Conservation (phyloP, 2,888 invertebrate genomes). For the Monopis laevigella region DNA sequence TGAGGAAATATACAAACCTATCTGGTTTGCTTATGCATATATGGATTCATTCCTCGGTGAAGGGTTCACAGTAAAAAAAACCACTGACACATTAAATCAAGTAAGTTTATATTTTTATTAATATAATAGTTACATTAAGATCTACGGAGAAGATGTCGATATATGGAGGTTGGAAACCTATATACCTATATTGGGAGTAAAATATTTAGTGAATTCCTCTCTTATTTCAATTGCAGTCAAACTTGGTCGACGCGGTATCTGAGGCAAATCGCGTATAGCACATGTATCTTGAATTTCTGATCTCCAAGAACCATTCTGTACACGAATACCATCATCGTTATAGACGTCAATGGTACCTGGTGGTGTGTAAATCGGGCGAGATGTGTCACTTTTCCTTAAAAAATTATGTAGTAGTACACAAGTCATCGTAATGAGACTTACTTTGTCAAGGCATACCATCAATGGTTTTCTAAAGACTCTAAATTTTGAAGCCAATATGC, state of each 20-base stretch:
- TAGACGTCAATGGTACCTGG: neutral
- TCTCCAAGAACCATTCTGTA: neutral
- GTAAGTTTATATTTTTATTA: too few relatives aligned
- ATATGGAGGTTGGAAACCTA: conserved; percentile 8
- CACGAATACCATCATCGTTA: neutral
- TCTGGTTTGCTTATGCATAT: too few relatives aligned
- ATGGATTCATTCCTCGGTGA: too few relatives aligned
- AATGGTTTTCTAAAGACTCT: conserved; percentile 19
- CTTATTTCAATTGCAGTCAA: conserved; percentile 10
- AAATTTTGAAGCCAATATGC: conserved; percentile 19
- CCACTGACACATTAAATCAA: too few relatives aligned
- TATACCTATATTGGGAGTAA: conserved; percentile 12
- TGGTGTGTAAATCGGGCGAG: conserved; percentile 11
- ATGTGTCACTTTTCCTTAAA: conserved; percentile 19
- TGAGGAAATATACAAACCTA: too few relatives aligned
- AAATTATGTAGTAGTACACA: conserved; percentile 21
- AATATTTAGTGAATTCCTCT: conserved; percentile 14
- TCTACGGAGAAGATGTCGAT: too few relatives aligned
- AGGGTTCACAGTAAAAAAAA: too few relatives aligned
- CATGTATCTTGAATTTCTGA: conserved; percentile 10
- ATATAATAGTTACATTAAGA: too few relatives aligned
- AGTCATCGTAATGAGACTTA: conserved; percentile 17
- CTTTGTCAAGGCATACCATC: conserved; percentile 18
- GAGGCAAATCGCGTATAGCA: conserved; percentile 15
- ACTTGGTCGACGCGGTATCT: conserved; percentile 14